Conservation (phyloP, 2,888 invertebrate species). For the Lasioglossum vierecki region DNA sequence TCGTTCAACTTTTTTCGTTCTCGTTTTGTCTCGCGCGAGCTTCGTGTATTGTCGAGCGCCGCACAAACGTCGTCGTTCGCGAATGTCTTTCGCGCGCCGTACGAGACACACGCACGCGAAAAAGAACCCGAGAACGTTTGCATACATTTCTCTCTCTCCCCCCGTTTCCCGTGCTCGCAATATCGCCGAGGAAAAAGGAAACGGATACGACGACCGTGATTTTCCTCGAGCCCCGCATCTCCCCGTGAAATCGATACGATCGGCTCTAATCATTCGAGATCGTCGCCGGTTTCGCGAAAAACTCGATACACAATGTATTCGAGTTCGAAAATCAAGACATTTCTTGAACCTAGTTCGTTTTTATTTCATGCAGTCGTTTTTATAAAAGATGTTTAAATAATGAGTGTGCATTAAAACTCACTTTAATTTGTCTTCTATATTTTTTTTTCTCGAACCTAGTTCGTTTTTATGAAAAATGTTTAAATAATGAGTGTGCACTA, state of each 20-base stretch:
- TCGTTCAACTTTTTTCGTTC: conserved; percentile 28
- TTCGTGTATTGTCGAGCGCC: conserved; percentile 66
- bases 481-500: too few relatives aligned
- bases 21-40: conserved; percentile 48
- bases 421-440: too few relatives aligned
- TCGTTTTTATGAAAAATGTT: too few relatives aligned
- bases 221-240: conserved; percentile 1
- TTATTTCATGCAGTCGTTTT: too few relatives aligned
- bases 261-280: neutral
- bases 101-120: conserved; percentile 23
- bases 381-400: too few relatives aligned
- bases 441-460: too few relatives aligned
- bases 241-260: neutral
- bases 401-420: too few relatives aligned
- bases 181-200: conserved; percentile 50
- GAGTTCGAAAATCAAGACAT: too few relatives aligned
- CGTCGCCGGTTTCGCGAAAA: neutral
- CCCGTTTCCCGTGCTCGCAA: conserved; percentile 21
- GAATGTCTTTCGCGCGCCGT: conserved; percentile 57
- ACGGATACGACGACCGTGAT: conserved; percentile 35
- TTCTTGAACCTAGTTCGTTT: too few relatives aligned
- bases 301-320: too few relatives aligned
- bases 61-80: conserved; percentile 56
- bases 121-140: conserved; percentile 32
- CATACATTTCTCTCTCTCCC: conserved; percentile 37